phyloP scores from a whole-genome alignment of 1,140 invertebrate genomes.

The Heliconius hermathena region DNA sequence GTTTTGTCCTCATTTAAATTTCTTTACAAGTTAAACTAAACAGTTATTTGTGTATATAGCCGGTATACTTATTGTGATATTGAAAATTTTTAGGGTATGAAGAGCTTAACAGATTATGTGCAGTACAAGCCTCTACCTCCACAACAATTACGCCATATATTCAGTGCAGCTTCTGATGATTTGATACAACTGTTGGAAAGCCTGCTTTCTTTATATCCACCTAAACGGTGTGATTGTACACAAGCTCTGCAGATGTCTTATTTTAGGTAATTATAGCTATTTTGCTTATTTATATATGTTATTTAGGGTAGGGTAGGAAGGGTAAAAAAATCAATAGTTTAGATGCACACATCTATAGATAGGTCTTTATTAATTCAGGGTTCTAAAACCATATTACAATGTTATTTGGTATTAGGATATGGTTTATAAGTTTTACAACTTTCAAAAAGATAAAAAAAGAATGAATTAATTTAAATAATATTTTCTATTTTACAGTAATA shows the following conservation, averaged over 20 bases:
- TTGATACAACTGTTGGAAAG: conserved; percentile 92
- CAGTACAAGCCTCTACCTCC: conserved; percentile 94
- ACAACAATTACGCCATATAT: conserved; percentile 94
- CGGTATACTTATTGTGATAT: neutral
- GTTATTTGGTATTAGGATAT: too few relatives aligned
- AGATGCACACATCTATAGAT: too few relatives aligned
- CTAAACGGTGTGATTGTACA: conserved; percentile 91
- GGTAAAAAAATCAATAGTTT: too few relatives aligned
- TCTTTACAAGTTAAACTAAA: too few relatives aligned
- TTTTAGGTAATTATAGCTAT: conserved; percentile 84
- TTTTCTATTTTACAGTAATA: conserved; percentile 85
- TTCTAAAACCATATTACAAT: too few relatives aligned
- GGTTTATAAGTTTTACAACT: too few relatives aligned
- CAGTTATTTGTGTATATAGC: neutral
- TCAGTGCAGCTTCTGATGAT: conserved; percentile 97
- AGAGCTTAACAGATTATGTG: conserved; percentile 94
- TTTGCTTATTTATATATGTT: conserved; percentile 16
- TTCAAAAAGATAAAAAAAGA: neutral
- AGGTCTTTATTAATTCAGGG: too few relatives aligned
- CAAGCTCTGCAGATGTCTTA: conserved; percentile 92
- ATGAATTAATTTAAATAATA: conserved; percentile 21
- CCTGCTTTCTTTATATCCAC: conserved; percentile 92
- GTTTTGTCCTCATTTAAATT: too few relatives aligned
- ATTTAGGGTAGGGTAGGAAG: too few relatives aligned
- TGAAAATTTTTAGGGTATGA: conserved; percentile 85